phyloP scores from a whole-genome alignment of 1,140 invertebrate genomes.

The Mizuhopecten yessoensis region DNA sequence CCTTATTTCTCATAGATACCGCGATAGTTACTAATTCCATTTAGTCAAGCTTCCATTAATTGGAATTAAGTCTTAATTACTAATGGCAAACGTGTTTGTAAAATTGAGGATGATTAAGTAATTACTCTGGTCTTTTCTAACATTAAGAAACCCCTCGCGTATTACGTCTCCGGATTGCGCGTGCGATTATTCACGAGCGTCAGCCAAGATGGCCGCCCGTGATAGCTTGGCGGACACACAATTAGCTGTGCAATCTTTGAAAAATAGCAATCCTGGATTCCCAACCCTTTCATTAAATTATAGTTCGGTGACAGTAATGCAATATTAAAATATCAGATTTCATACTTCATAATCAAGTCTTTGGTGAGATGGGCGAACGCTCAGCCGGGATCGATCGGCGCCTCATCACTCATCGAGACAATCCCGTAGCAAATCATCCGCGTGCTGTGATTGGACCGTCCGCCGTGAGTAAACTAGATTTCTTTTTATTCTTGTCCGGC shows the following conservation, averaged over 20 bases:
- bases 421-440: constrained; percentile 8
- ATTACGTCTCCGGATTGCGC: constrained; percentile 36
- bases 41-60: constrained; percentile 35
- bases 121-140: constrained; percentile 29
- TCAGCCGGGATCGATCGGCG: background rate
- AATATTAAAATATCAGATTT: constrained; percentile 40
- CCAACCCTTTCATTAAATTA: constrained; percentile 34
- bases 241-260: constrained; percentile 38
- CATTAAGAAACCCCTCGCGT: constrained; percentile 37
- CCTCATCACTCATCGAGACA: constrained; percentile 36
- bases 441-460: background rate
- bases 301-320: constrained; percentile 37
- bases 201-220: constrained; percentile 29
- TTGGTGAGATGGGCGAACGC: constrained; percentile 4
- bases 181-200: constrained; percentile 24
- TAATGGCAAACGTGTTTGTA: constrained; percentile 38
- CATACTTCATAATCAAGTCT: constrained; percentile 29
- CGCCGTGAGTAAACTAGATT: background rate
- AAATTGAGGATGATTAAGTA: constrained; percentile 39
- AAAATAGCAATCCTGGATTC: constrained; percentile 34
- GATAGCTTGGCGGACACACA: constrained; percentile 37
- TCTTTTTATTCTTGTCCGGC: background rate
- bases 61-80: constrained; percentile 39
- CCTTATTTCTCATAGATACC: constrained; percentile 33
- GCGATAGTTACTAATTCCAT: constrained; percentile 27